Conservation (phyloP, 2,888 invertebrate genomes). For the Dilophus febrilis region DNA sequence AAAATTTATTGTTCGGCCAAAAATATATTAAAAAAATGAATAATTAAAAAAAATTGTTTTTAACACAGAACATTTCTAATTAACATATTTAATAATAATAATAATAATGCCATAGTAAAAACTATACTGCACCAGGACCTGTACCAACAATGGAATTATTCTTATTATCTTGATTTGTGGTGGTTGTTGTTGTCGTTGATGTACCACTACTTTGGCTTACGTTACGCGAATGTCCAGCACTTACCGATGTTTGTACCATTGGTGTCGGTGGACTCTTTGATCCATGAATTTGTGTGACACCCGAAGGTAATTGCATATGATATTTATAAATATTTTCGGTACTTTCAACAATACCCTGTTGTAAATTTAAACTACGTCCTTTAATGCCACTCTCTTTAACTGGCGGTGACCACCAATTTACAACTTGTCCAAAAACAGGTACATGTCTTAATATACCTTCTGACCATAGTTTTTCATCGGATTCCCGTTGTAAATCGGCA, state of each 20-base stretch:
- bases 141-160: too few species aligned
- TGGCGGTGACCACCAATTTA: slow-evolving; percentile 93
- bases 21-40: too few species aligned
- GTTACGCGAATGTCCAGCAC: slow-evolving; percentile 38
- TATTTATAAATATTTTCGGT: slow-evolving; percentile 62
- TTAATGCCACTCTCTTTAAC: slow-evolving; percentile 58
- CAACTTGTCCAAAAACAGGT: slow-evolving; percentile 78
- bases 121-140: too few species aligned
- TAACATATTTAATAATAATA: too few species aligned
- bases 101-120: too few species aligned
- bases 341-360: slow-evolving; percentile 60
- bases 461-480: slow-evolving; percentile 77
- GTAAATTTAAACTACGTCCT: slow-evolving; percentile 67
- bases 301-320: slow-evolving; percentile 59
- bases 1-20: too few species aligned
- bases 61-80: too few species aligned
- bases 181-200: slow-evolving; percentile 14
- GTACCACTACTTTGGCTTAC: slow-evolving; percentile 39
- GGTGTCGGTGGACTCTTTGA: slow-evolving; percentile 48
- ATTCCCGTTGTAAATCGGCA: slow-evolving; percentile 78
- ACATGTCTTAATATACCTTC: slow-evolving; percentile 88
- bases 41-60: too few species aligned
- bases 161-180: too few species aligned
- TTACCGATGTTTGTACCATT: slow-evolving; percentile 47
- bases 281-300: slow-evolving; percentile 36